Evolutionary conservation across 2,888 invertebrate genomes (phyloP).

Genomic region (Hypolimnas misippus): DNA sequence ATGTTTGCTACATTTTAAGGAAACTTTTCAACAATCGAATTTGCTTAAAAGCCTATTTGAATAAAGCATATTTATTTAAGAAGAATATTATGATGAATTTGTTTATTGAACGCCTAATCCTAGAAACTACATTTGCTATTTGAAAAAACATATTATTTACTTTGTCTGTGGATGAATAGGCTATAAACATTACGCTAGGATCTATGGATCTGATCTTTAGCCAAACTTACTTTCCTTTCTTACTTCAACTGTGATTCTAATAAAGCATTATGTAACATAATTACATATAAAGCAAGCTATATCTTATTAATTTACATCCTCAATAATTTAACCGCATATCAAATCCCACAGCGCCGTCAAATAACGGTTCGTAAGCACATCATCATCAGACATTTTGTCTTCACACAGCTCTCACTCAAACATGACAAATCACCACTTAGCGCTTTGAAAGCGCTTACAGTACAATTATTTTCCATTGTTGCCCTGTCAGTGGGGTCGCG

Average conservation of each 20-base stretch:
- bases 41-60: too few species aligned
- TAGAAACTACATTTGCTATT: too few species aligned
- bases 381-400: constrained; percentile 24
- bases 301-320: too few species aligned
- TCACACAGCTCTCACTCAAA: constrained; percentile 14
- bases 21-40: background rate
- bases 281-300: background rate
- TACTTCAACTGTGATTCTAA: background rate
- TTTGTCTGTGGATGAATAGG: background rate
- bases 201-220: background rate
- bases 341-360: background rate
- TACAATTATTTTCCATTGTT: constrained; percentile 34
- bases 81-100: too few species aligned
- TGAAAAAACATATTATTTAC: too few species aligned
- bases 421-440: constrained; percentile 34
- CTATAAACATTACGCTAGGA: background rate
- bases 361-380: constrained; percentile 11
- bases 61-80: too few species aligned
- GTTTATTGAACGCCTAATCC: too few species aligned
- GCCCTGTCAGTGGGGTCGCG: constrained; percentile 27
- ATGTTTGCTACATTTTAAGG: background rate
- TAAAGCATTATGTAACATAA: background rate
- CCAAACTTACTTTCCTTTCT: background rate
- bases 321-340: background rate
- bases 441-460: constrained; percentile 20